Percentiles rank a stretch among this genome's conserved stretches.
phyloP scores from a whole-genome alignment of 2,888 invertebrate species.

The Ichneumoninae sp. region DNA sequence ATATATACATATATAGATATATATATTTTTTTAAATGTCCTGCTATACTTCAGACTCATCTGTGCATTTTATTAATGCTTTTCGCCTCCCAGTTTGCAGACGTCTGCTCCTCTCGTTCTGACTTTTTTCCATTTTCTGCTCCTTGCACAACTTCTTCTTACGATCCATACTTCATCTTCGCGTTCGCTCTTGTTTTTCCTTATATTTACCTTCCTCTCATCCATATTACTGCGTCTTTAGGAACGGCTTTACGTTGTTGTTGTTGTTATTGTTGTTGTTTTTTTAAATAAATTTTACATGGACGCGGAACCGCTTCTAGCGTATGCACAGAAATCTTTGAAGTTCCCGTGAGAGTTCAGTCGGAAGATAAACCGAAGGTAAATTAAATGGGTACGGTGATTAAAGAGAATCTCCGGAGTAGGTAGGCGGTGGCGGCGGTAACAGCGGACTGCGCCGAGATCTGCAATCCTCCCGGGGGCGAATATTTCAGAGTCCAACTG shows the following conservation, averaged over 20 bases:
- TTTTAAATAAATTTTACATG: background rate
- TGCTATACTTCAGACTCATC: slow-evolving; percentile 52
- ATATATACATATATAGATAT: background rate
- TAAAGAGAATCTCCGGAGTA: slow-evolving; percentile 38
- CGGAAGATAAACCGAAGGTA: slow-evolving; percentile 11
- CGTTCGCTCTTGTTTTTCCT: slow-evolving; percentile 9
- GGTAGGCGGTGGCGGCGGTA: background rate
- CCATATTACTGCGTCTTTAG: slow-evolving; percentile 19
- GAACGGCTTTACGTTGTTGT: slow-evolving; percentile 17
- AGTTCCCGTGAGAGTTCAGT: slow-evolving; percentile 25
- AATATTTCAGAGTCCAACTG: slow-evolving; percentile 27
- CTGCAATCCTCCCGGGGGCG: slow-evolving; percentile 20
- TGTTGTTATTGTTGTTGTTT: background rate
- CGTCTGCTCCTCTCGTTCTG: slow-evolving; percentile 33
- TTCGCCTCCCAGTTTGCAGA: slow-evolving; percentile 41
- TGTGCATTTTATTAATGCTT: slow-evolving; percentile 61
- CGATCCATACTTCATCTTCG: slow-evolving; percentile 7
- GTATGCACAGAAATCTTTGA: background rate
- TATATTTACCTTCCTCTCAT: slow-evolving; percentile 45
- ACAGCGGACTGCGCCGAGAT: slow-evolving; percentile 12
- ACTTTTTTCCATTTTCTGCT: slow-evolving; percentile 35
- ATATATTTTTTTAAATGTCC: slow-evolving; percentile 28
- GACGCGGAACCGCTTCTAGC: background rate
- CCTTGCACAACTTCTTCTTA: slow-evolving; percentile 27
- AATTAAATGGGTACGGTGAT: slow-evolving; percentile 51